These are phyloP conservation scores for Sialis fuliginosa DNA, from an alignment of 2,888 invertebrate genomes.

Conservation along the genomic window DNA sequence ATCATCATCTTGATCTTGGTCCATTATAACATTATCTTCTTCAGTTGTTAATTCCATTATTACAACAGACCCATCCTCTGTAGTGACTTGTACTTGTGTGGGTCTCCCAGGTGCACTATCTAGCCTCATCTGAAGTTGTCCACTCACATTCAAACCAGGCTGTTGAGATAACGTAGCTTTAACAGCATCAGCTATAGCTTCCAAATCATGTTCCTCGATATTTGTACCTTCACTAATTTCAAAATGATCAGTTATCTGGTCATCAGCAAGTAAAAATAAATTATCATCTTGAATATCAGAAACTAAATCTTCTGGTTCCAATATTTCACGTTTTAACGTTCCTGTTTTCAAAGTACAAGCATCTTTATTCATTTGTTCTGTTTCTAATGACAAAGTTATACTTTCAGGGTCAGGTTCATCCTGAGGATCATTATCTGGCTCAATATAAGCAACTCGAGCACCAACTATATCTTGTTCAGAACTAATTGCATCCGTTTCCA, in stretches of 20 bases:
- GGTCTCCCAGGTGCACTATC: constrained; percentile 10
- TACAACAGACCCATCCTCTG: constrained; percentile 28
- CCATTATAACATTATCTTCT: constrained; percentile 15
- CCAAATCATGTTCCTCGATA: constrained; percentile 21
- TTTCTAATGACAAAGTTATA: constrained; percentile 27
- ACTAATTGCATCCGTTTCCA: constrained; percentile 11
- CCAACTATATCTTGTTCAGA: constrained; percentile 24
- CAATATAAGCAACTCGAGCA: constrained; percentile 21
- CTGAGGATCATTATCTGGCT: constrained; percentile 19
- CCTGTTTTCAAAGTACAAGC: constrained; percentile 22
- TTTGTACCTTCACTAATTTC: constrained; percentile 6
- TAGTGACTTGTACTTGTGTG: constrained; percentile 24
- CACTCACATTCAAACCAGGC: constrained; percentile 18
- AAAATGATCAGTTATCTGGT: constrained; percentile 12
- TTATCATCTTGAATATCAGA: constrained; percentile 6
- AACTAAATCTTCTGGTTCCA: constrained; percentile 10
- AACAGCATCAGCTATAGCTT: constrained; percentile 25
- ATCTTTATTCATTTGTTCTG: constrained; percentile 20
- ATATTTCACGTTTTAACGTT: constrained; percentile 16
- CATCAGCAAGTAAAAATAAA: constrained; percentile 13
- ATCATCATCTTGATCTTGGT: constrained; percentile 18
- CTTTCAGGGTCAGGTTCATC: constrained; percentile 26
- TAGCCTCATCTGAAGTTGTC: constrained; percentile 23
- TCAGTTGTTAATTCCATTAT: constrained; percentile 27
- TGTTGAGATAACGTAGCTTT: constrained; percentile 15